phyloP scores from a whole-genome alignment of 2,888 invertebrate genomes.

The Drosophila niveifrons region DNA sequence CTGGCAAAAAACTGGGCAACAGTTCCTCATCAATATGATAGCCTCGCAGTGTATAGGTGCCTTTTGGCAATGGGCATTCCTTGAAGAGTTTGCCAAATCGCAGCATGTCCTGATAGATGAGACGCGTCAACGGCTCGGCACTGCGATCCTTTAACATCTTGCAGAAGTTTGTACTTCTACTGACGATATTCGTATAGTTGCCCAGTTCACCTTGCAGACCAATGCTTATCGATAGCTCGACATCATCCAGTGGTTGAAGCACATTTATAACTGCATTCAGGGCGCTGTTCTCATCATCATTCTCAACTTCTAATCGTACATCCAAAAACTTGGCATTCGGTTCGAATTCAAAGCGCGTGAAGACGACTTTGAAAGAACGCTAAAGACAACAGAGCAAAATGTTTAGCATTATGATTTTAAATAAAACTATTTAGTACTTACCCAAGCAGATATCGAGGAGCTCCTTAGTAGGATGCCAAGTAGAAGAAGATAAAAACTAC shows the following conservation, averaged over 20 bases:
- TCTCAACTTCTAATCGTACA: slow-evolving; percentile 69
- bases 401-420: neutral
- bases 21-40: slow-evolving; percentile 82
- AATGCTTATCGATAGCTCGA: slow-evolving; percentile 59
- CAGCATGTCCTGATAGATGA: slow-evolving; percentile 76
- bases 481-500: slow-evolving; percentile 40
- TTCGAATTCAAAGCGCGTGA: slow-evolving; percentile 67
- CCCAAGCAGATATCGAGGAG: slow-evolving; percentile 70
- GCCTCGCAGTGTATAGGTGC: slow-evolving; percentile 67
- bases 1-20: slow-evolving; percentile 81
- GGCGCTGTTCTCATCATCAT: slow-evolving; percentile 56
- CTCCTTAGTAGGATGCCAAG: slow-evolving; percentile 50
- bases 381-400: slow-evolving; percentile 27
- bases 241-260: slow-evolving; percentile 70
- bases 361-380: slow-evolving; percentile 81
- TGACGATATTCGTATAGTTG: slow-evolving; percentile 69
- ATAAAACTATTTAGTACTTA: slow-evolving; percentile 49
- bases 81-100: slow-evolving; percentile 76
- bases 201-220: slow-evolving; percentile 69
- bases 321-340: slow-evolving; percentile 70
- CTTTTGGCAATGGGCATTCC: slow-evolving; percentile 78
- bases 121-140: slow-evolving; percentile 65
- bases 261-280: slow-evolving; percentile 66
- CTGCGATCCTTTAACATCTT: slow-evolving; percentile 75
- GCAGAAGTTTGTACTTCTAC: slow-evolving; percentile 73